Conservation (phyloP, 2,888 invertebrate species). For the Anthophora plumipes region DNA sequence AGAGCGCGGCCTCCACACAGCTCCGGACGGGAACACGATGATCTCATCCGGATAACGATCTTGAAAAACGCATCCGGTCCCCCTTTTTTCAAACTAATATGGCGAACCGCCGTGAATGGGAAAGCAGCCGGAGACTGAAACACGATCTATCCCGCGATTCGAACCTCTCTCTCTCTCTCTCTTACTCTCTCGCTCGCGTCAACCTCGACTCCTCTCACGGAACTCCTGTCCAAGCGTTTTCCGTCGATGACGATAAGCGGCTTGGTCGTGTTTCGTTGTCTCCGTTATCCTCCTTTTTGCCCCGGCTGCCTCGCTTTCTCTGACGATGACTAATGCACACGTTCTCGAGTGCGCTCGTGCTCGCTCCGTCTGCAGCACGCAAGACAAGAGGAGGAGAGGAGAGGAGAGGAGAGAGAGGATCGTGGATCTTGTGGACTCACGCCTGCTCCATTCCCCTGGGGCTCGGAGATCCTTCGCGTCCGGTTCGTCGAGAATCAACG, state of each 20-base stretch:
- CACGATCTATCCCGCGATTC: not conserved
- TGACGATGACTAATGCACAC: slow-evolving; percentile 55
- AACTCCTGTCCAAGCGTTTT: slow-evolving; percentile 3
- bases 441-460: slow-evolving; percentile 16
- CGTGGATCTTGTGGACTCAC: slow-evolving; percentile 1
- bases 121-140: not conserved
- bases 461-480: not conserved
- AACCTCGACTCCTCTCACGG: not conserved
- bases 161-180: too few species aligned
- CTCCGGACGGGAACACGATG: slow-evolving; percentile 12
- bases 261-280: slow-evolving; percentile 3
- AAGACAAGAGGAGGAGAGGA: not conserved
- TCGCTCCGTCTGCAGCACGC: slow-evolving; percentile 1
- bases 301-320: slow-evolving; percentile 46
- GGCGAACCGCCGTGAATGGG: not conserved
- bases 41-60: slow-evolving; percentile 57
- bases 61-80: slow-evolving; percentile 60
- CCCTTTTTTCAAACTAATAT: slow-evolving; percentile 44
- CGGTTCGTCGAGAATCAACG: slow-evolving; percentile 7
- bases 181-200: too few species aligned
- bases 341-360: slow-evolving; percentile 26
- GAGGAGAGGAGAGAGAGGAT: not conserved
- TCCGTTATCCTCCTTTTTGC: slow-evolving; percentile 33
- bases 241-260: slow-evolving; percentile 42
- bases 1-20: not conserved